phyloP scores from a whole-genome alignment of 2,797 vertebrate species.

The Trachurus trachurus region DNA sequence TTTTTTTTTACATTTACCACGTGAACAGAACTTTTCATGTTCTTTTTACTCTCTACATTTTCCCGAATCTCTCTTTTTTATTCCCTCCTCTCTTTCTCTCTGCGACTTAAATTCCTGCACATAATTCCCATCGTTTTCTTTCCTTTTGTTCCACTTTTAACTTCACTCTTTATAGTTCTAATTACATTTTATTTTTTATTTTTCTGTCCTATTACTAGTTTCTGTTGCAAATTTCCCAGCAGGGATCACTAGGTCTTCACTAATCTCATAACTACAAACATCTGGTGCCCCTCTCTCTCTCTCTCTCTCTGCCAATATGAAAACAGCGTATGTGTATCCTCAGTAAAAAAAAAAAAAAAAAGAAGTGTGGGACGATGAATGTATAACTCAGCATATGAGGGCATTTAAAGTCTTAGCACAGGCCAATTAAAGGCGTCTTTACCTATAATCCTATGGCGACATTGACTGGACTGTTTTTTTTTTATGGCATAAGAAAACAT shows the following conservation, averaged over 20 bases:
- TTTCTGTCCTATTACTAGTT: neutral
- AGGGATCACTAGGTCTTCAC: neutral
- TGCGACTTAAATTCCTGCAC: neutral
- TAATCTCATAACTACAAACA: conserved; percentile 18
- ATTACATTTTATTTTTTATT: neutral
- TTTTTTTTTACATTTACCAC: conserved; percentile 25
- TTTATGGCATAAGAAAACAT: conserved; percentile 4
- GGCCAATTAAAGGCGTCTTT: conserved; percentile 11
- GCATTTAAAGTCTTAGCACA: conserved; percentile 32
- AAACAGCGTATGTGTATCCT: conserved; percentile 1
- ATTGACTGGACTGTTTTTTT: conserved; percentile 20
- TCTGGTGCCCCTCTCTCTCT: neutral
- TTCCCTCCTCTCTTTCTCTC: neutral
- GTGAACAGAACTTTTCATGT: neutral
- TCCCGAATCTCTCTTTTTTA: neutral
- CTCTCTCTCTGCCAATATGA: neutral
- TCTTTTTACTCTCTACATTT: neutral
- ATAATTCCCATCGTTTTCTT: neutral
- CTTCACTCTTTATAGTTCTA: neutral
- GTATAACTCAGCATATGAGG: conserved; percentile 4
- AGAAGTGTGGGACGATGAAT: neutral
- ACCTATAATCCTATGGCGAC: conserved; percentile 23
- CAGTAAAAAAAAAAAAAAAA: neutral
- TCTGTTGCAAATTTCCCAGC: neutral
- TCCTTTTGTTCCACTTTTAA: neutral